Percentiles rank a stretch among this genome's conserved stretches.
phyloP scores from a whole-genome alignment of 2,888 invertebrate genomes.

The Drosophila conformis region DNA sequence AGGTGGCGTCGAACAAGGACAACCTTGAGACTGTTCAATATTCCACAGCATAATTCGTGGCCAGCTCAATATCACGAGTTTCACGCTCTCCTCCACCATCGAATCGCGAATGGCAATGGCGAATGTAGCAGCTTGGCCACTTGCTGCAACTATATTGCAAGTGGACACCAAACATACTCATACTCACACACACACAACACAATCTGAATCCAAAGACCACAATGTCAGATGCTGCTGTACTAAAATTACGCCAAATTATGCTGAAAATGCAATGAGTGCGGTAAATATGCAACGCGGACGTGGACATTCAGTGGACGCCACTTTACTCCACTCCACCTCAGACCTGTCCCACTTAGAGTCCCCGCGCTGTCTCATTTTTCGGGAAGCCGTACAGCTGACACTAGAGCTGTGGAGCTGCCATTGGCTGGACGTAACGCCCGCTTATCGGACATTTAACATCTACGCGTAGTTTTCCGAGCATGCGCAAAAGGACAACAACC shows the following conservation, averaged over 20 bases:
- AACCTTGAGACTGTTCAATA: conserved; percentile 77
- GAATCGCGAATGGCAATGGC: conserved; percentile 20
- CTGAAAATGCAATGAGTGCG: conserved; percentile 74
- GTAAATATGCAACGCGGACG: conserved; percentile 59
- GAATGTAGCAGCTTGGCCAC: conserved; percentile 20
- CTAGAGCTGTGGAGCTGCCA: conserved; percentile 39
- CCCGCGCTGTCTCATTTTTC: conserved; percentile 30
- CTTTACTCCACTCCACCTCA: background rate
- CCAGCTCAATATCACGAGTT: conserved; percentile 67
- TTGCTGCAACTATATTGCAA: conserved; percentile 44
- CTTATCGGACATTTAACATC: conserved; percentile 59
- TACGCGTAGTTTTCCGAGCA: conserved; percentile 66
- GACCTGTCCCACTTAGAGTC: background rate
- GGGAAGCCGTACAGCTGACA: conserved; percentile 56
- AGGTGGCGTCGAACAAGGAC: conserved; percentile 33
- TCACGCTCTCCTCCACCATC: conserved; percentile 41
- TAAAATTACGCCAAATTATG: conserved; percentile 80
- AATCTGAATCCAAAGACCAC: conserved; percentile 30
- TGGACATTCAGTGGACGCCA: conserved; percentile 21
- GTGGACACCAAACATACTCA: conserved; percentile 43
- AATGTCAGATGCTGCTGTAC: conserved; percentile 49
- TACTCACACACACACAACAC: conserved; percentile 5
- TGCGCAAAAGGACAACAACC: conserved; percentile 60
- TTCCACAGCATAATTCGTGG: conserved; percentile 75
- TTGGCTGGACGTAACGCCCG: conserved; percentile 52